Base-by-base conservation (phyloP, 1,140 invertebrate genomes). In the Helicoverpa zea region DNA sequence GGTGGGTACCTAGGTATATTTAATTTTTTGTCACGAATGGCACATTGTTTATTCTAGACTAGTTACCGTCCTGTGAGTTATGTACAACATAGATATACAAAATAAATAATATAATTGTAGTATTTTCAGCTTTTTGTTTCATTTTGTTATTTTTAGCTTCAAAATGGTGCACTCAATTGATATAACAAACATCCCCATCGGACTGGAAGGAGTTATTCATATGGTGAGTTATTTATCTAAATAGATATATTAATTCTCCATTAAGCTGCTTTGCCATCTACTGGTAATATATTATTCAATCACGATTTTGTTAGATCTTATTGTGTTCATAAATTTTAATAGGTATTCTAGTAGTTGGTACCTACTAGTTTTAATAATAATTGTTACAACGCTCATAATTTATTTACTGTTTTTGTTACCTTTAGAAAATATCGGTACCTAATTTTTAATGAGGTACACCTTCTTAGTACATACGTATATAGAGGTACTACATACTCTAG, bases 121-220 rank as follows among this genome's bases (percentile, higher is more conserved):
- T 23, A 23, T 23, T 35, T 35, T 35, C 35, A 35, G 35, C 16
- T 23, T 3, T 54, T 30, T 30, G 14, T 72, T 30, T 72, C 30
- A n/a, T 72, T 54, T 16, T 54, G 56, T 30, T 73, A 16, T 30
- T 88, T 84, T 47, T 78, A 87, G 85, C 51, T 70, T 16, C 77
- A 84, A 54, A 61, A 91, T 91, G 90, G 85, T 90, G 49, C 86
- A 88, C 47, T 10, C 70, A 3, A 56, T 73, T 3, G 23, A 51
- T 82, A 88, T 18, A 88, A 87, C n/a, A 29, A 74, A 73, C 13
- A 84, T 91, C n/a, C 84, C 87, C n/a, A 85, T 91, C 58, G 88
- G 88, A 11, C 70, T 91, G 23, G 86, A 90, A 12, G 84, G 81
- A 43, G 72, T 90, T 9, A 14, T 85, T 18, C 83, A 85, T n/a